Percentiles rank a stretch among this genome's conserved stretches.
phyloP scores from a whole-genome alignment of 1,140 invertebrate genomes.

The Aphelenchoides besseyi region DNA sequence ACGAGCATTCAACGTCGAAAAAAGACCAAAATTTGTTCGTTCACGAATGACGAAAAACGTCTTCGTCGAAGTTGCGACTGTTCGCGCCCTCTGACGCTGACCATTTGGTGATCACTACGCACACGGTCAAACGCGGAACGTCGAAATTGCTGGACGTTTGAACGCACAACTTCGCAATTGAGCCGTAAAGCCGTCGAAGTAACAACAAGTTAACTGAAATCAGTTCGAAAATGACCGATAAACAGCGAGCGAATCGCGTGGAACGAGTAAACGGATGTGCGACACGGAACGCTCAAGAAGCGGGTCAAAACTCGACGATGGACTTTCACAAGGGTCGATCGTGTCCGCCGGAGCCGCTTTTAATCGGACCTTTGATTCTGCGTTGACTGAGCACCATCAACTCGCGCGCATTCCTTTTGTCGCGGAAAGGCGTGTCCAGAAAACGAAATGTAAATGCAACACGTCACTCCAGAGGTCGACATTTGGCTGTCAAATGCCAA shows the following conservation, averaged over 20 bases:
- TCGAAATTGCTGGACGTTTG: background rate
- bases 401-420: no score
- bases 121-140: background rate
- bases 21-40: background rate
- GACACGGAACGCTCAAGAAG: background rate
- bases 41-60: background rate
- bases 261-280: background rate
- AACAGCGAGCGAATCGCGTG: no score
- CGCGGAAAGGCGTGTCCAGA: no score
- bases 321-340: constrained; percentile 5
- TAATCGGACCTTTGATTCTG: background rate
- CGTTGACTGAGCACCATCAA: no score
- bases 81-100: background rate
- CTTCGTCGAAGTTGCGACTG: constrained; percentile 2
- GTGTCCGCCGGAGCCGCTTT: constrained; percentile 4
- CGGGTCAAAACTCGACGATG: background rate
- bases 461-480: no score
- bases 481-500: no score
- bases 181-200: no score
- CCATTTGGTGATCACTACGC: background rate
- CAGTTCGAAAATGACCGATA: no score
- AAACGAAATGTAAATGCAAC: no score
- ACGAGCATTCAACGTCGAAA: background rate
- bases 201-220: no score
- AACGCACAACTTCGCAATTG: background rate